These are phyloP conservation scores for Drosophila histrio DNA, from an alignment of 2,888 invertebrate species.

Conservation along the genomic window DNA sequence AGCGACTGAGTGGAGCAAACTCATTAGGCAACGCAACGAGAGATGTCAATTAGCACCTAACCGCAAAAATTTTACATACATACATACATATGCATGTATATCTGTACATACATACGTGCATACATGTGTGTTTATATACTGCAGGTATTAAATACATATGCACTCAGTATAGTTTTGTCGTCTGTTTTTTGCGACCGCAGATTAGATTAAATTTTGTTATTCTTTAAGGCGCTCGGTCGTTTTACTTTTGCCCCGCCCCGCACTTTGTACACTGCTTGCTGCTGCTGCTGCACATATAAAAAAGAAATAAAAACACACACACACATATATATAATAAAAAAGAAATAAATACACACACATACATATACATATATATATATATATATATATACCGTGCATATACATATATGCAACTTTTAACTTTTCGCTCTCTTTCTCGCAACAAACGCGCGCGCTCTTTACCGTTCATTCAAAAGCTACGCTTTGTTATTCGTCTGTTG, in stretches of 20 bases:
- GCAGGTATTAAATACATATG: not conserved
- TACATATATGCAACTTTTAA: constrained; percentile 29
- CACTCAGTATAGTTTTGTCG: constrained; percentile 25
- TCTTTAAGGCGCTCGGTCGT: constrained; percentile 63
- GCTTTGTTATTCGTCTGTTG: constrained; percentile 64
- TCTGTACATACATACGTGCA: not conserved
- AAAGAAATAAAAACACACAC: constrained; percentile 8
- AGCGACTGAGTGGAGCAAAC: constrained; percentile 11
- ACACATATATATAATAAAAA: not conserved
- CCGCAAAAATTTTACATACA: constrained; percentile 42
- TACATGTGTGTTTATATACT: constrained; percentile 3
- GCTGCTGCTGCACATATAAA: constrained; percentile 29
- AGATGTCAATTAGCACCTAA: constrained; percentile 69
- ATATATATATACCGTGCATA: not conserved
- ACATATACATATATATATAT: constrained; percentile 5
- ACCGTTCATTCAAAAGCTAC: constrained; percentile 61
- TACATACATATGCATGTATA: not conserved
- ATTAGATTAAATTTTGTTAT: constrained; percentile 74
- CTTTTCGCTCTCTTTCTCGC: constrained; percentile 21
- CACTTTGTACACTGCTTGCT: constrained; percentile 10
- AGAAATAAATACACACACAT: not conserved
- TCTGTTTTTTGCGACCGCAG: constrained; percentile 64
- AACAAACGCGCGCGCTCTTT: constrained; percentile 19
- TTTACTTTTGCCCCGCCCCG: constrained; percentile 30
- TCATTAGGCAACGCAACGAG: constrained; percentile 35